phyloP scores from a whole-genome alignment of 2,888 invertebrate species.

The Chrysina gloriosa region DNA sequence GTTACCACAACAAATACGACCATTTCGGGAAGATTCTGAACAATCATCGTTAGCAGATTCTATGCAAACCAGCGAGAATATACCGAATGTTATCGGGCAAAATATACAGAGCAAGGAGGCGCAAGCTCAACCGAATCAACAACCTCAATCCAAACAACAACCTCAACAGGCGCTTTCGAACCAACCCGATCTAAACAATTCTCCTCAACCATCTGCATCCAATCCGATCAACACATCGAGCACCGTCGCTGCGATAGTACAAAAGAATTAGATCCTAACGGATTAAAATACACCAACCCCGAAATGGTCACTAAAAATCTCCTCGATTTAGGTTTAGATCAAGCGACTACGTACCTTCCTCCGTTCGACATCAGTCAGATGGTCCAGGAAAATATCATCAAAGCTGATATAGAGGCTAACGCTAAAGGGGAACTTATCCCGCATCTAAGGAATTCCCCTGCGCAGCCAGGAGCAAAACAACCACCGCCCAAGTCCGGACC shows the following conservation, averaged over 20 bases:
- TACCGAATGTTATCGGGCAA: background rate
- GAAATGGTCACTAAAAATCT: conserved; percentile 53
- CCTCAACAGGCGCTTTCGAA: background rate
- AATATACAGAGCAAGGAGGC: background rate
- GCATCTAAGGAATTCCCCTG: background rate
- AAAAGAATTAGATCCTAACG: background rate
- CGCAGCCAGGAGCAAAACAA: background rate
- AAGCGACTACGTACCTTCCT: conserved; percentile 50
- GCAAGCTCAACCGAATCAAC: background rate
- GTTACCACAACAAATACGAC: no score
- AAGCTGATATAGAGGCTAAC: conserved; percentile 19
- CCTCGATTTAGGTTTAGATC: conserved; percentile 54
- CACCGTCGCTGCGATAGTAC: conserved; percentile 5
- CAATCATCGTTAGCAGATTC: no score
- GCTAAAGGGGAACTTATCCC: background rate
- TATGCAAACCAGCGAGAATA: background rate
- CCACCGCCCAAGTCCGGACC: background rate
- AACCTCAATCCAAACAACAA: background rate
- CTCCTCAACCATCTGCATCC: background rate
- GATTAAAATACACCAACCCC: conserved; percentile 27
- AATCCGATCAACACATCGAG: background rate
- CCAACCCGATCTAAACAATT: background rate
- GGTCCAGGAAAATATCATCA: conserved; percentile 41
- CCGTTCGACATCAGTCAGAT: conserved; percentile 50
- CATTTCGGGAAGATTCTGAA: background rate